Percentiles rank a stretch among this genome's conserved stretches.
Evolutionary conservation across 2,888 invertebrate species (phyloP).

Genomic region (Pediacus dermestoides): DNA sequence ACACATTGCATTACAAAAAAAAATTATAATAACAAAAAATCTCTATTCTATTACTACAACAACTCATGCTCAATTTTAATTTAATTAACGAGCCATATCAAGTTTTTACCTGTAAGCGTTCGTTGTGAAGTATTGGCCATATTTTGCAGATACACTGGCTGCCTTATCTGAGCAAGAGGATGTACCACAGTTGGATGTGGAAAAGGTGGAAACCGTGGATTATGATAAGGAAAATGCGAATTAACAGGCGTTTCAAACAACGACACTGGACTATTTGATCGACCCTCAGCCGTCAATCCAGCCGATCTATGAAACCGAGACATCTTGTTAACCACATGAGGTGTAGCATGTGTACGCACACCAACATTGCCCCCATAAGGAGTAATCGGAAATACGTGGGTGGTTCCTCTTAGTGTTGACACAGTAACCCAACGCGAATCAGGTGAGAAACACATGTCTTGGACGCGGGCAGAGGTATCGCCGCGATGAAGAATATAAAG

Average conservation of each 20-base stretch:
- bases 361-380: conserved; percentile 93
- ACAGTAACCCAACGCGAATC: conserved; percentile 97
- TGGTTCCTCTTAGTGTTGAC: conserved; percentile 92
- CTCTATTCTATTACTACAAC: too few species aligned
- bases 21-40: too few species aligned
- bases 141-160: conserved; percentile 55
- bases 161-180: conserved; percentile 84
- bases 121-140: conserved; percentile 53
- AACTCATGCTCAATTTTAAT: too few species aligned
- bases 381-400: conserved; percentile 95
- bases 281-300: conserved; percentile 71
- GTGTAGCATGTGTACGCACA: conserved; percentile 90
- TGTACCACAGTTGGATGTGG: conserved; percentile 76
- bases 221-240: conserved; percentile 67
- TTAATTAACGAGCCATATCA: too few species aligned
- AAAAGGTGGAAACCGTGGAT: conserved; percentile 88
- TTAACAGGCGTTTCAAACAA: conserved; percentile 45
- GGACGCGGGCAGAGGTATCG: conserved; percentile 93
- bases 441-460: conserved; percentile 85
- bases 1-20: neutral
- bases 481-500: conserved; percentile 92
- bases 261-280: conserved; percentile 69
- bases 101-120: conserved; percentile 51
- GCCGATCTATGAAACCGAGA: conserved; percentile 94
- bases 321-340: conserved; percentile 89